A percentile compares a stretch with the other conserved stretches of the same genome.
phyloP scores from a whole-genome alignment of 2,113 vertebrate species.

The Phrynocephalus versicolor region DNA sequence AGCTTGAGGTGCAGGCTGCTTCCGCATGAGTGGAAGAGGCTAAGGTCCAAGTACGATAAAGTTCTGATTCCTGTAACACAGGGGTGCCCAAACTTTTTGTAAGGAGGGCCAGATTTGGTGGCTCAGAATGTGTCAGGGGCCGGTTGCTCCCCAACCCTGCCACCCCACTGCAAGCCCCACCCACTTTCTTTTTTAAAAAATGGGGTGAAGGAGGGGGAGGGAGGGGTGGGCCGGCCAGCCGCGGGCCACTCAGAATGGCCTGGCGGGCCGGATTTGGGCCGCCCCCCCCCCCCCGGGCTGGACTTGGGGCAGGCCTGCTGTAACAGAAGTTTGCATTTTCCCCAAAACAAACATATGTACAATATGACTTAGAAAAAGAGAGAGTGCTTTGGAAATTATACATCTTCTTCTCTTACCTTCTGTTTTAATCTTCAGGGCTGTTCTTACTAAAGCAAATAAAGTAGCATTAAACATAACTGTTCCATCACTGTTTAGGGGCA shows the following conservation, averaged over 20 bases:
- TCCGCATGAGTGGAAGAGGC: background rate
- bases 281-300: too few relatives aligned
- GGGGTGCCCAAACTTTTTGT: too few relatives aligned
- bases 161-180: too few relatives aligned
- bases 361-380: background rate
- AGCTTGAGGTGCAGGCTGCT: background rate
- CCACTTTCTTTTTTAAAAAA: too few relatives aligned
- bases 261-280: too few relatives aligned
- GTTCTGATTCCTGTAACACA: background rate
- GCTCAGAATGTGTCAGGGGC: too few relatives aligned
- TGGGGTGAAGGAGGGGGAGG: too few relatives aligned
- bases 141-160: too few relatives aligned
- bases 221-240: too few relatives aligned
- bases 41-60: background rate
- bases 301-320: too few relatives aligned
- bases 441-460: constrained; percentile 95
- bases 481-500: constrained; percentile 98
- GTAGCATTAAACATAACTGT: constrained; percentile 99
- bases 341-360: background rate
- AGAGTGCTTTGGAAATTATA: background rate
- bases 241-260: too few relatives aligned
- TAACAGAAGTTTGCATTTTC: background rate
- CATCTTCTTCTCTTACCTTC: constrained; percentile 81
- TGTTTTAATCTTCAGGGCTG: constrained; percentile 98
- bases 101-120: too few relatives aligned